A percentile compares a stretch with the other conserved stretches of the same genome.
Conservation (phyloP, 2,113 vertebrate species). For the Lophura nycthemera region DNA sequence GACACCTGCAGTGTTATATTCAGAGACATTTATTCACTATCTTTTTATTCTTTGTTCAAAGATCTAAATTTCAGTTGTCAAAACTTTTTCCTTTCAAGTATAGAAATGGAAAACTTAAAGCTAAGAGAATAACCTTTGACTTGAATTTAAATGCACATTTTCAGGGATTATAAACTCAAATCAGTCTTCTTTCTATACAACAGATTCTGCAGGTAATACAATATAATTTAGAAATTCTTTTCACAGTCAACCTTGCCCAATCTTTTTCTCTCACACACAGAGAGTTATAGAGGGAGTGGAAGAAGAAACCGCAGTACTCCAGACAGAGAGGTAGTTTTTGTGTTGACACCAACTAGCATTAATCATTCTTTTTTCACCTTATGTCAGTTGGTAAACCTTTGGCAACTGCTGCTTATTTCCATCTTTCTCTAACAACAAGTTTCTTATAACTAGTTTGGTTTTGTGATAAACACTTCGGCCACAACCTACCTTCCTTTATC, state of each 20-base stretch:
- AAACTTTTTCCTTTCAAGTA: conserved; percentile 37
- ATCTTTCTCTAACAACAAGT: neutral
- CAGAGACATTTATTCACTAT: conserved; percentile 29
- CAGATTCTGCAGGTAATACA: neutral
- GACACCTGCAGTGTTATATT: conserved; percentile 8
- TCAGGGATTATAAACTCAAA: conserved; percentile 8
- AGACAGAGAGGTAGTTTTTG: neutral
- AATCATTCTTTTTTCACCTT: neutral
- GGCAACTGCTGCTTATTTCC: neutral
- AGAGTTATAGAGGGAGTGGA: neutral
- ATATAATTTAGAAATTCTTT: neutral
- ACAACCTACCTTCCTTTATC: neutral
- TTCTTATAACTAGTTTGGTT: neutral
- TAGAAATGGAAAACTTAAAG: conserved; percentile 5
- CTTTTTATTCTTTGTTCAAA: conserved; percentile 41
- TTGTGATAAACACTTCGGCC: neutral
- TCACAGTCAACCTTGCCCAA: neutral
- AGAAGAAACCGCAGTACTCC: neutral
- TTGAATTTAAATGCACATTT: conserved; percentile 36
- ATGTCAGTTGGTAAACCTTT: neutral
- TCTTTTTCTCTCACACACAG: neutral
- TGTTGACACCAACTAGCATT: neutral
- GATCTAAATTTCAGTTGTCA: conserved; percentile 51
- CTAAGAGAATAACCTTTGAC: conserved; percentile 13
- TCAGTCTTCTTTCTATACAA: neutral